Conservation (phyloP, 2,113 vertebrate genomes). For the Spheniscus mendiculus region DNA sequence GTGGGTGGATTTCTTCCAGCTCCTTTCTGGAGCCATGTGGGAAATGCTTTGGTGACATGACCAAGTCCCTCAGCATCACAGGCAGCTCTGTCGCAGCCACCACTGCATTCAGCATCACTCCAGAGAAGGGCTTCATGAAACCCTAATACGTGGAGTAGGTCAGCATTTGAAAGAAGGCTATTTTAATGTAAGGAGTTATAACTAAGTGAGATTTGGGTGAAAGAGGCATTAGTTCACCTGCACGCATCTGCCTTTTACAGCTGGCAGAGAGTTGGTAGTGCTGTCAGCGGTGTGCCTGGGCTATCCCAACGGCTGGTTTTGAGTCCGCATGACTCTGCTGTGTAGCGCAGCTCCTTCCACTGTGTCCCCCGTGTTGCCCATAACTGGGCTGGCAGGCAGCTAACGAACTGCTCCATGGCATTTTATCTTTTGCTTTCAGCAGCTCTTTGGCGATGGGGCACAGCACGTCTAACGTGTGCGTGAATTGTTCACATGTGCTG, state of each 20-base stretch:
- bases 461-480: fast-evolving
- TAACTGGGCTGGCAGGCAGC: not conserved
- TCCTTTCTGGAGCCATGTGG: not conserved
- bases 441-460: not conserved
- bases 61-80: not conserved
- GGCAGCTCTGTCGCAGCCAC: not conserved
- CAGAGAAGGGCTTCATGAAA: not conserved
- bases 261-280: not conserved
- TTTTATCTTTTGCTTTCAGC: not conserved
- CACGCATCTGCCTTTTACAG: fast-evolving
- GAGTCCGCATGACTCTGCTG: not conserved
- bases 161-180: not conserved
- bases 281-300: not conserved
- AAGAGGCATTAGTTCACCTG: not conserved
- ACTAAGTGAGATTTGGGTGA: not conserved
- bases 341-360: not conserved
- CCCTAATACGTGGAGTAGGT: not conserved
- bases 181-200: not conserved
- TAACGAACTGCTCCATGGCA: fast-evolving
- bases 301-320: fast-evolving
- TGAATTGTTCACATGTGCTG: not conserved
- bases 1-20: not conserved
- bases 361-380: fast-evolving
- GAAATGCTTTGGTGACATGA: not conserved
- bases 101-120: not conserved